A percentile compares a stretch with the other conserved stretches of the same genome.
phyloP scores from a whole-genome alignment of 2,113 vertebrate species.

The Pteropus alecto region DNA sequence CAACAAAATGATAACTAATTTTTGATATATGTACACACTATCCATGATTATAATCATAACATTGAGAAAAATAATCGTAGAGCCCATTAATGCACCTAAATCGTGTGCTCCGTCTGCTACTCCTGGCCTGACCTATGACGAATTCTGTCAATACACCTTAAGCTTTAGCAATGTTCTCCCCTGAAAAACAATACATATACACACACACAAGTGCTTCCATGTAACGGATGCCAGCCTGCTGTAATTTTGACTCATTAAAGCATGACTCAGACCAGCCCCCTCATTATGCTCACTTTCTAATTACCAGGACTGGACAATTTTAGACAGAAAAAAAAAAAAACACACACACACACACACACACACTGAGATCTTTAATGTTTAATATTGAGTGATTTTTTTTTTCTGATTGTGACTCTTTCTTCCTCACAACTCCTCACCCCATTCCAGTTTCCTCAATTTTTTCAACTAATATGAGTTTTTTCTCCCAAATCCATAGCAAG shows the following conservation, averaged over 20 bases:
- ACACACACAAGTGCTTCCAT: constrained; percentile 54
- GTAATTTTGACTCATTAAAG: constrained; percentile 78
- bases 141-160: constrained; percentile 38
- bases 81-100: background rate
- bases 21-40: background rate
- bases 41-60: background rate
- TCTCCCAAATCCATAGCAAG: constrained; percentile 67
- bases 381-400: background rate
- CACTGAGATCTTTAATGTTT: constrained; percentile 38
- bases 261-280: constrained; percentile 67
- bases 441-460: constrained; percentile 37
- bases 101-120: background rate
- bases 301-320: constrained; percentile 71
- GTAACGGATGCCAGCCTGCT: constrained; percentile 65
- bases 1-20: constrained; percentile 27
- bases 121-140: background rate
- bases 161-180: constrained; percentile 47
- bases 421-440: background rate
- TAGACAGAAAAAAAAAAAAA: constrained; percentile 51
- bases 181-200: constrained; percentile 68
- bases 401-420: background rate
- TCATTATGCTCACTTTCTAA: constrained; percentile 74
- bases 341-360: background rate
- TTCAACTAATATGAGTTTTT: constrained; percentile 52
- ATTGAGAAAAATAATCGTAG: background rate